Percentiles rank a stretch among this genome's conserved stretches.
phyloP scores from a whole-genome alignment of 2,797 vertebrate species.

The Cetoscarus ocellatus region DNA sequence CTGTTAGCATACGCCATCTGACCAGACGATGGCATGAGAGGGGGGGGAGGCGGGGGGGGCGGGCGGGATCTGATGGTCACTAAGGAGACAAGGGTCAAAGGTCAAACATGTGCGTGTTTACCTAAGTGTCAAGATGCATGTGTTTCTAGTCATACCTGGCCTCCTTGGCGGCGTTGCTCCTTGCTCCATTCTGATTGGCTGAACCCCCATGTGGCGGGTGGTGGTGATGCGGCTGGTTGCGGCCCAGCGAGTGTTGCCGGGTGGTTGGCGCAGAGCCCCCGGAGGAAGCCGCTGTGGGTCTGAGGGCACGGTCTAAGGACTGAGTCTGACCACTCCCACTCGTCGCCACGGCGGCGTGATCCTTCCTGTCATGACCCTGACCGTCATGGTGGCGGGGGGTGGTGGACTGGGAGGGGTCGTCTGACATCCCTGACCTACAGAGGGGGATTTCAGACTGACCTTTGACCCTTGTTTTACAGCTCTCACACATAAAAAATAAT shows the following conservation, averaged over 20 bases:
- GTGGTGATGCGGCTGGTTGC: constrained; percentile 78
- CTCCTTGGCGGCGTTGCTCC: constrained; percentile 79
- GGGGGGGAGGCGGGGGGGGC: constrained; percentile 87
- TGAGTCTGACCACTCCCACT: constrained; percentile 76
- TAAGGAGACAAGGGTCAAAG: constrained; percentile 51
- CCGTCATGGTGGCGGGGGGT: constrained; percentile 82
- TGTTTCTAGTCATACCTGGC: constrained; percentile 68
- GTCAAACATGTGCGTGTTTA: constrained; percentile 2
- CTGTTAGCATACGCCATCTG: constrained; percentile 83
- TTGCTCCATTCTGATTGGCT: constrained; percentile 59
- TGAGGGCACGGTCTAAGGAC: constrained; percentile 83
- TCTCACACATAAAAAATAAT: no score
- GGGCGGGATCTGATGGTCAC: constrained; percentile 85
- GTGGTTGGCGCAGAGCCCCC: constrained; percentile 31
- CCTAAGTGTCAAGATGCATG: neutral
- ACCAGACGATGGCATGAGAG: constrained; percentile 81
- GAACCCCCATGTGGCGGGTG: constrained; percentile 33
- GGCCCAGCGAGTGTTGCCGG: constrained; percentile 87
- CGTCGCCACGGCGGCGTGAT: constrained; percentile 53
- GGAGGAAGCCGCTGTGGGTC: constrained; percentile 61
- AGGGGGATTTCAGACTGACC: neutral
- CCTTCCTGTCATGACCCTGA: constrained; percentile 83
- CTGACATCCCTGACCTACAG: constrained; percentile 84
- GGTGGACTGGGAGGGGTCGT: constrained; percentile 81
- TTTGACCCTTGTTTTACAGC: neutral